Percentiles rank a stretch among this genome's conserved stretches.
Conservation (phyloP, 1,140 invertebrate species). For the Drosophila novamexicana region DNA sequence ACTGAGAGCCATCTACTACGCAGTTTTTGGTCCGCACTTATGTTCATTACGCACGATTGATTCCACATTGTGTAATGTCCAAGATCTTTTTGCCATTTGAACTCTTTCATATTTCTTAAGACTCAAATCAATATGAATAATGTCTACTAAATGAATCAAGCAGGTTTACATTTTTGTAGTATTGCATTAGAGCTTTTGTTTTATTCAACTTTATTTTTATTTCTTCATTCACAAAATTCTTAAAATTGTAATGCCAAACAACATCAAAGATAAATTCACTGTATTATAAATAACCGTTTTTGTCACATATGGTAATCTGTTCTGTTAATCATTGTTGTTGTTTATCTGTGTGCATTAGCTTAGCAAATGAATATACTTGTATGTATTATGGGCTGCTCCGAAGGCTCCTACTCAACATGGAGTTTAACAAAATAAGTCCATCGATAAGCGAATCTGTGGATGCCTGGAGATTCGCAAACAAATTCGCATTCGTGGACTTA, state of each 20-base stretch:
- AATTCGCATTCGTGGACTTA: too few relatives aligned
- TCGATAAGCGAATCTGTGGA: not conserved
- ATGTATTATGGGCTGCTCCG: not conserved
- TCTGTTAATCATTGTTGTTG: slow-evolving; percentile 8
- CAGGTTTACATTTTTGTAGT: too few relatives aligned
- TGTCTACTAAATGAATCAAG: too few relatives aligned
- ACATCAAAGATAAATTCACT: slow-evolving; percentile 59
- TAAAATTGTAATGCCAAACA: slow-evolving; percentile 56
- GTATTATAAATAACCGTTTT: slow-evolving; percentile 21
- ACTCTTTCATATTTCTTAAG: too few relatives aligned
- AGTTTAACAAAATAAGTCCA: not conserved
- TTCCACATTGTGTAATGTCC: too few relatives aligned
- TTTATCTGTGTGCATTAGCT: not conserved
- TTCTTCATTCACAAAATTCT: slow-evolving; percentile 69
- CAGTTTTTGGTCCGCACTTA: too few relatives aligned
- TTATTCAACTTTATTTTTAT: slow-evolving; percentile 65
- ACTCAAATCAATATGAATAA: too few relatives aligned
- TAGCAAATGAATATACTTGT: not conserved
- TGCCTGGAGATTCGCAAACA: too few relatives aligned
- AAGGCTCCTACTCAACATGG: not conserved
- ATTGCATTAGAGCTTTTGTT: slow-evolving; percentile 1
- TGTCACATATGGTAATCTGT: slow-evolving; percentile 9
- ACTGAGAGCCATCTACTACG: too few relatives aligned
- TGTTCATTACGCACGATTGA: too few relatives aligned
- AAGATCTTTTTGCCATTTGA: too few relatives aligned